phyloP scores from a whole-genome alignment of 2,888 invertebrate species.

The Chrysotoxum bicinctum region DNA sequence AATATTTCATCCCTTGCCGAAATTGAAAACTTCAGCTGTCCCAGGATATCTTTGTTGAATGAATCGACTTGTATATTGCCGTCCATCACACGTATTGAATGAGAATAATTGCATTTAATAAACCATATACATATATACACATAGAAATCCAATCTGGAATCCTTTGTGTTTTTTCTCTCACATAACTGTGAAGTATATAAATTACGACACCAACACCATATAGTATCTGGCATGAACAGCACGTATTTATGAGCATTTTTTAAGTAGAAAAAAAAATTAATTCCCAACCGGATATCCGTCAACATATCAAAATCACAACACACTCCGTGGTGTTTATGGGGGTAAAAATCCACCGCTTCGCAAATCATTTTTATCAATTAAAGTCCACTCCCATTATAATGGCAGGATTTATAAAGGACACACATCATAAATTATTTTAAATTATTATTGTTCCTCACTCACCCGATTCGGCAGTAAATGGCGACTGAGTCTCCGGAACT shows the following conservation, averaged over 20 bases:
- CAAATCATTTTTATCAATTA: conserved; percentile 56
- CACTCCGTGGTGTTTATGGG: neutral
- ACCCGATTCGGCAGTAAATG: conserved; percentile 90
- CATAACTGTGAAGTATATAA: neutral
- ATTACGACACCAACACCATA: neutral
- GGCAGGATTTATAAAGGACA: neutral
- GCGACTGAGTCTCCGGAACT: conserved; percentile 90
- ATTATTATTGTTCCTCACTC: conserved; percentile 78
- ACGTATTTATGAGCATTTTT: neutral
- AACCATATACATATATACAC: neutral
- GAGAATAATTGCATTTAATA: neutral
- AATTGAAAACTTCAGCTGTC: neutral
- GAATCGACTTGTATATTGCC: neutral
- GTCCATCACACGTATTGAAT: neutral
- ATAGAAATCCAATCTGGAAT: neutral
- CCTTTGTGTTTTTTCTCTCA: neutral
- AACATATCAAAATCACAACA: neutral
- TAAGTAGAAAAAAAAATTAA: neutral
- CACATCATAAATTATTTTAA: conserved; percentile 19
- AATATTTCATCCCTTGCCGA: neutral
- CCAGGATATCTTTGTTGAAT: neutral
- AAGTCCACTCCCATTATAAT: conserved; percentile 7
- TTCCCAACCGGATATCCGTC: conserved; percentile 15
- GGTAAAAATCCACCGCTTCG: neutral
- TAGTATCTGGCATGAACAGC: neutral